Conservation (phyloP, 92 coral and sea anemone genomes). For the Phenganax subtilis region DNA sequence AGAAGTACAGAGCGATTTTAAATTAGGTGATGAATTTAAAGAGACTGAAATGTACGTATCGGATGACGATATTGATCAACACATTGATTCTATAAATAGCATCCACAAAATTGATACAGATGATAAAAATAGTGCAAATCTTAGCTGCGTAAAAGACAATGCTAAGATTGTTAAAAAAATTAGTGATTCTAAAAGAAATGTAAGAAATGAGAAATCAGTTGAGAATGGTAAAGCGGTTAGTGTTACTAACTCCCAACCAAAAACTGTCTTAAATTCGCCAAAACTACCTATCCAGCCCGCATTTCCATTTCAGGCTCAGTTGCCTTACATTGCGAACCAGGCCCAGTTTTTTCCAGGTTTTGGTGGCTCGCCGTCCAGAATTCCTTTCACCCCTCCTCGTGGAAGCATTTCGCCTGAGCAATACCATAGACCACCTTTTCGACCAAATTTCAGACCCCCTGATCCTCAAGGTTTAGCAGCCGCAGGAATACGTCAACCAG, state of each 20-base stretch:
- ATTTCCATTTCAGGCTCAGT: background rate
- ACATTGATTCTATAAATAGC: background rate
- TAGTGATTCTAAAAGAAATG: background rate
- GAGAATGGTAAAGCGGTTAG: background rate
- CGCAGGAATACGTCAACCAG: background rate
- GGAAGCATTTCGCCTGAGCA: conserved; percentile 6
- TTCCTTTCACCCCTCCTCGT: background rate
- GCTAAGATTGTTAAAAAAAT: background rate
- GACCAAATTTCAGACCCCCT: background rate
- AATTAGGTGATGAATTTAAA: background rate
- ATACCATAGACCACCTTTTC: conserved; percentile 7
- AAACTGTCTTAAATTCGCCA: background rate
- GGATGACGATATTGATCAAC: conserved; percentile 14
- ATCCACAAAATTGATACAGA: background rate
- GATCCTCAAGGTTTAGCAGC: background rate
- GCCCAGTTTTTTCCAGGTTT: conserved; percentile 1
- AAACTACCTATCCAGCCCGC: background rate
- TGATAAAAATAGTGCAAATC: background rate
- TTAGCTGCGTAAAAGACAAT: background rate
- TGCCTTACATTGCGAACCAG: background rate
- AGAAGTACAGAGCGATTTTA: background rate
- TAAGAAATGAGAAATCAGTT: background rate
- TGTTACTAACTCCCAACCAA: background rate
- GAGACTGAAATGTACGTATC: conserved; percentile 2
- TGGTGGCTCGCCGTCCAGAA: background rate